Evolutionary conservation across 2,113 vertebrate genomes (phyloP).

Genomic region (Pachypanchax playfairii): DNA sequence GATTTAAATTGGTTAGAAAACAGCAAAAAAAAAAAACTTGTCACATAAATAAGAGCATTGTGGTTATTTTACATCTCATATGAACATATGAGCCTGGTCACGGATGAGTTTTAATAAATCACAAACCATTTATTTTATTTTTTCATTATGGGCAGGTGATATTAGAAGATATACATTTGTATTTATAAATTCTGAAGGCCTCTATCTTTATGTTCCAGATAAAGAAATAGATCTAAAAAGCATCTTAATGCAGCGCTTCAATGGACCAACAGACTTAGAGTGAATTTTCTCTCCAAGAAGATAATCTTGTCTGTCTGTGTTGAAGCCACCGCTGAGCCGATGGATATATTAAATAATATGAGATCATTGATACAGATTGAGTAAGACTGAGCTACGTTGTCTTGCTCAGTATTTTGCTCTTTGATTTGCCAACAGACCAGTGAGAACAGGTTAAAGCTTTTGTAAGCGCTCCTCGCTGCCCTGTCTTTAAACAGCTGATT

Average conservation of each 20-base stretch:
- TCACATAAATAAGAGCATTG: neutral
- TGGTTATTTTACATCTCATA: neutral
- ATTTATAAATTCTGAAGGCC: no score
- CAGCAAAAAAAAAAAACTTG: no score
- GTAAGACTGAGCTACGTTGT: slow-evolving; percentile 12
- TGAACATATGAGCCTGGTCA: neutral
- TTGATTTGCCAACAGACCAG: slow-evolving; percentile 35
- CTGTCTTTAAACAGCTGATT: slow-evolving; percentile 41
- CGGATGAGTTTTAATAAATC: neutral
- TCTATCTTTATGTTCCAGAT: no score
- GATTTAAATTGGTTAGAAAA: no score
- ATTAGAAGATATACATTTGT: neutral
- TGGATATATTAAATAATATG: slow-evolving; percentile 27
- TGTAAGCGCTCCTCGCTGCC: slow-evolving; percentile 41
- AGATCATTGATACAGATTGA: slow-evolving; percentile 45
- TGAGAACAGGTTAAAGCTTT: slow-evolving; percentile 33
- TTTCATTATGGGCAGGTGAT: neutral
- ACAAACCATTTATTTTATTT: neutral
- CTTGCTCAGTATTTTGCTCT: slow-evolving; percentile 21
- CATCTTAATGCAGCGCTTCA: no score
- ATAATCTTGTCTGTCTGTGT: slow-evolving; percentile 17
- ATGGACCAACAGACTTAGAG: no score
- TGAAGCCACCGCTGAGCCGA: slow-evolving; percentile 12
- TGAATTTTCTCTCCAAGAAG: slow-evolving; percentile 20
- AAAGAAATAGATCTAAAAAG: no score